phyloP scores from a whole-genome alignment of 2,888 invertebrate genomes.

The Lasioglossum calceatum region DNA sequence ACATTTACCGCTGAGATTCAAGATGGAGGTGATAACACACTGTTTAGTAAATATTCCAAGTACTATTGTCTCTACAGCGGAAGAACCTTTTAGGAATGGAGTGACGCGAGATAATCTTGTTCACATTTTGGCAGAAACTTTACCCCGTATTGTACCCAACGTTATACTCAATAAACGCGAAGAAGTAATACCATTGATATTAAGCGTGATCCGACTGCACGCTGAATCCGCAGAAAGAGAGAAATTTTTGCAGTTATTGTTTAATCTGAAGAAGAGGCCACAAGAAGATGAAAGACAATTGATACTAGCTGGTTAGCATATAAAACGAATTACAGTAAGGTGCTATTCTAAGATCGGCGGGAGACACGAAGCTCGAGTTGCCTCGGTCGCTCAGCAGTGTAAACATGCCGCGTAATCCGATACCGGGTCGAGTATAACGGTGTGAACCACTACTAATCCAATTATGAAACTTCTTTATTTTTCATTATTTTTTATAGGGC shows the following conservation, averaged over 20 bases:
- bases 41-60: constrained; percentile 84
- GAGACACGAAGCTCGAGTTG: too few species aligned
- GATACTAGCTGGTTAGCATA: constrained; percentile 85
- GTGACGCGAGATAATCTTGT: constrained; percentile 84
- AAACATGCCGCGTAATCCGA: too few species aligned
- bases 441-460: too few species aligned
- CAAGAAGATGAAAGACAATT: constrained; percentile 88
- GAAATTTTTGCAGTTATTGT: constrained; percentile 88
- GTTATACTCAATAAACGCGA: constrained; percentile 89
- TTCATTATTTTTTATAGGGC: too few species aligned
- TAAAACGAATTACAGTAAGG: not conserved
- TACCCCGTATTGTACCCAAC: constrained; percentile 89
- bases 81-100: constrained; percentile 82
- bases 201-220: constrained; percentile 87
- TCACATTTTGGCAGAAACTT: constrained; percentile 85
- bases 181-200: constrained; percentile 88
- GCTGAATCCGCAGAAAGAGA: constrained; percentile 87
- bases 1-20: constrained; percentile 85
- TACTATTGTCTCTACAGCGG: constrained; percentile 79
- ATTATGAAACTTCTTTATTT: too few species aligned
- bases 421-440: too few species aligned
- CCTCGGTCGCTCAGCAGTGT: too few species aligned
- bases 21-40: constrained; percentile 85
- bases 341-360: too few species aligned
- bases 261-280: constrained; percentile 90